Evolutionary conservation across 2,888 invertebrate genomes (phyloP), one percentile per base, ranked within the genome.

Genomic region (Cremastobaeus sp.): DNA sequence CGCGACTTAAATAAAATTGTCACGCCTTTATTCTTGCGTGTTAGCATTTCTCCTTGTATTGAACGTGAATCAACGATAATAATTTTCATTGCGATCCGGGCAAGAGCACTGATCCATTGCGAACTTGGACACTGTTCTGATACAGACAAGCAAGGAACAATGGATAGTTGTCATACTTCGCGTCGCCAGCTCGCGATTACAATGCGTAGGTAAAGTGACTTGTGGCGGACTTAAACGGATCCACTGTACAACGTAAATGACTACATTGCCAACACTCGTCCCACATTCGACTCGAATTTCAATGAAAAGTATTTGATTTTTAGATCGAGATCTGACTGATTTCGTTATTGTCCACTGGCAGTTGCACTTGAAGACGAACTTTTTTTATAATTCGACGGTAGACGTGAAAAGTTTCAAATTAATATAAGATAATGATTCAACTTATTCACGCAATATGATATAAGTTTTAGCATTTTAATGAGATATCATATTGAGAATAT

Each of bases 201-300:
- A 74, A 72, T 75, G 83, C 81, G 84, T 84, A 83, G 84, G 84
- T 80, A 77, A 78, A 70, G 55, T 34, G 71, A 70, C 74, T 75
- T 69, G 74, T 73, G 81, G 78, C 80, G 81, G 81, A 79, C 82
- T 81, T 81, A 82, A 82, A 82, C 82, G 78, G 78, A 79, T 79
- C 76, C 76, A 79, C 78, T 65, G 62, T 74, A 59, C 60, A 57
- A 70, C 43, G 48, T 70, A 55, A 55, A 68, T 68, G 39, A 66
- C 54, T 66, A 25, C 59, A 43, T 52, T 57, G 55, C 48, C 32
- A 25, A 59, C 50, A 59, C 41, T 43, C 69, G 60, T 52, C 69
- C 69, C 54, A 69, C 69, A 43, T 60, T 45, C 11, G 15, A 6
- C 25, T 17, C 2, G 25, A 12, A 21, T 52, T 52, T 50, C 43